phyloP scores from a whole-genome alignment of 1,140 invertebrate species.

The Zeugodacus cucurbitae region DNA sequence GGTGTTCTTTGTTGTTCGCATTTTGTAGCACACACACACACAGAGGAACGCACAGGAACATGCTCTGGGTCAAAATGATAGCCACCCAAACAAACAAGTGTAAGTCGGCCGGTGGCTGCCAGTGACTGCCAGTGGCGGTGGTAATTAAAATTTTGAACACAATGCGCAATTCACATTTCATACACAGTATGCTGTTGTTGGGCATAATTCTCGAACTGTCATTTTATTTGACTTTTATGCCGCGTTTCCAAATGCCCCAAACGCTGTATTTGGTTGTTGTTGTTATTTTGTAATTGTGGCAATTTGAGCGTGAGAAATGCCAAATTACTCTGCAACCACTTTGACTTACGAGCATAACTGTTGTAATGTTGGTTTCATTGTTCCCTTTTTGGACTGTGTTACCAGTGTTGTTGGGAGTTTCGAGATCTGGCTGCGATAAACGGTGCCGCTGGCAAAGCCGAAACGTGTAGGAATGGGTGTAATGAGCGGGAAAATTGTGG shows the following conservation, averaged over 20 bases:
- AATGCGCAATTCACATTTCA: slow-evolving; percentile 26
- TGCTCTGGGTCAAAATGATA: not conserved
- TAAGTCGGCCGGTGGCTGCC: not conserved
- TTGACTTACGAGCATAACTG: slow-evolving; percentile 13
- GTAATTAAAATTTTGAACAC: slow-evolving; percentile 37
- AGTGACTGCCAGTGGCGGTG: not conserved
- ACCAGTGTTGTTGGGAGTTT: not conserved
- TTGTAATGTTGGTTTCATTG: not conserved
- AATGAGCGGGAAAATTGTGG: slow-evolving; percentile 6
- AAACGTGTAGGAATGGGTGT: not conserved
- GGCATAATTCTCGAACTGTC: not conserved
- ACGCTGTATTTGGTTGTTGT: not conserved
- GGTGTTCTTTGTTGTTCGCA: not conserved
- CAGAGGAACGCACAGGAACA: not conserved
- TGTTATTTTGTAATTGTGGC: not conserved
- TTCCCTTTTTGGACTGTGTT: not conserved
- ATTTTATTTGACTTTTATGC: not conserved
- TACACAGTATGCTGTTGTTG: not conserved
- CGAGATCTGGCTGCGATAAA: not conserved
- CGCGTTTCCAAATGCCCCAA: not conserved
- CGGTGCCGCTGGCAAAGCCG: not conserved
- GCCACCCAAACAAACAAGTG: not conserved
- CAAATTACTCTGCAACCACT: not conserved
- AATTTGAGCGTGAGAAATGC: slow-evolving; percentile 18
- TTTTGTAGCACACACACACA: not conserved